Evolutionary conservation across 2,888 invertebrate genomes (phyloP).

Genomic region (Volucella inanis): DNA sequence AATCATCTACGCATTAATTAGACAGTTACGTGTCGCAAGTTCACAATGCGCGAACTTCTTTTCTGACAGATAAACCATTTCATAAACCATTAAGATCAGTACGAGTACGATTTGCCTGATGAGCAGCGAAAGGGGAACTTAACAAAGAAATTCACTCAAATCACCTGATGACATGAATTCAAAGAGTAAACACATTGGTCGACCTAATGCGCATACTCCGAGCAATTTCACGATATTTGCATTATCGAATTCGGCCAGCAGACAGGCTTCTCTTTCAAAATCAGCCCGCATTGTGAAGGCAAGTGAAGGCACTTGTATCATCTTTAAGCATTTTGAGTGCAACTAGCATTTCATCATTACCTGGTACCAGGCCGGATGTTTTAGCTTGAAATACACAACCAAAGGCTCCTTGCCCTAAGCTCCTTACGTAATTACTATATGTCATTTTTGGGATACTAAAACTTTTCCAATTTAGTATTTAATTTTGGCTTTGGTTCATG

Average conservation of each 20-base stretch:
- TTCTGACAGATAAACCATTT: conserved; percentile 97
- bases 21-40: conserved; percentile 96
- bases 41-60: conserved; percentile 98
- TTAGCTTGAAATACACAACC: conserved; percentile 95
- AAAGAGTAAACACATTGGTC: conserved; percentile 98
- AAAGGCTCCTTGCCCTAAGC: conserved; percentile 96
- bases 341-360: conserved; percentile 95
- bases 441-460: conserved; percentile 97
- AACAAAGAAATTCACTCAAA: conserved; percentile 95
- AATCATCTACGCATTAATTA: conserved; percentile 96
- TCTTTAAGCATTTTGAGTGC: conserved; percentile 99
- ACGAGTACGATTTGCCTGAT: conserved; percentile 83
- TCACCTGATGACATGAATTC: conserved; percentile 99
- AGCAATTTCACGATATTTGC: conserved; percentile 97
- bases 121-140: conserved; percentile 93
- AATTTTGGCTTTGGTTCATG: conserved; percentile 93
- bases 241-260: conserved; percentile 98
- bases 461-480: conserved; percentile 95
- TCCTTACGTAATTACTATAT: conserved; percentile 96
- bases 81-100: conserved; percentile 88
- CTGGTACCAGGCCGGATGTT: conserved; percentile 92
- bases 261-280: conserved; percentile 97
- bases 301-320: conserved; percentile 96
- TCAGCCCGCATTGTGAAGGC: conserved; percentile 95
- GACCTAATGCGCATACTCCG: conserved; percentile 97